Evolutionary conservation across 1,140 invertebrate genomes (phyloP).

Genomic region (Telenomus remus): DNA sequence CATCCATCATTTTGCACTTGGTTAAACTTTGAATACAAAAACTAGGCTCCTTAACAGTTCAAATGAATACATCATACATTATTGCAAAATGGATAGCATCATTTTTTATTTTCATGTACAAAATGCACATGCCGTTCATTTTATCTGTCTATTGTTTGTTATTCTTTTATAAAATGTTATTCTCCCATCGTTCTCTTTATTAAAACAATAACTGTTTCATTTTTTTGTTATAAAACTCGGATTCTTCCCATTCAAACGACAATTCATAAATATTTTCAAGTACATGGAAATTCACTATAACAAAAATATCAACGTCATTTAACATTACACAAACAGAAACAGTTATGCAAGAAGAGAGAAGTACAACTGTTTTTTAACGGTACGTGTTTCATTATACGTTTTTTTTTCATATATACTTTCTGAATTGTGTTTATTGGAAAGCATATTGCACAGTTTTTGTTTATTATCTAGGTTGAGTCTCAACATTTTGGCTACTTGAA

Average conservation of each 20-base stretch:
- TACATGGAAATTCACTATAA: slow-evolving; percentile 29
- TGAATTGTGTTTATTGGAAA: slow-evolving; percentile 9
- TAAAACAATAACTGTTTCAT: slow-evolving; percentile 11
- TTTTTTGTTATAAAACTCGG: slow-evolving; percentile 17
- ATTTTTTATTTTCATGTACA: slow-evolving; percentile 38
- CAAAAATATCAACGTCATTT: slow-evolving; percentile 31
- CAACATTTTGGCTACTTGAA: slow-evolving; percentile 11
- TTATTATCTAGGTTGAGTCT: slow-evolving; percentile 4
- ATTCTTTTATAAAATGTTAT: slow-evolving; percentile 32
- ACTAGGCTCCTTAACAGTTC: slow-evolving; percentile 52
- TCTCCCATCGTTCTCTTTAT: slow-evolving; percentile 9
- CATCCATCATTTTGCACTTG: slow-evolving; percentile 40
- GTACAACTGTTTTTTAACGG: slow-evolving; percentile 12
- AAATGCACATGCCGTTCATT: slow-evolving; percentile 26
- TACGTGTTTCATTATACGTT: slow-evolving; percentile 14
- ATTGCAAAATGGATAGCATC: slow-evolving; percentile 33
- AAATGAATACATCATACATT: slow-evolving; percentile 41
- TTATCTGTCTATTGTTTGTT: slow-evolving; percentile 14
- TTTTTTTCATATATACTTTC: slow-evolving; percentile 20
- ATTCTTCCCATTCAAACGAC: slow-evolving; percentile 34
- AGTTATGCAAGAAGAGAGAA: slow-evolving; percentile 47
- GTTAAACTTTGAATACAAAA: slow-evolving; percentile 55
- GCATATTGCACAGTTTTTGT: slow-evolving; percentile 11
- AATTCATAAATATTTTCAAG: slow-evolving; percentile 41
- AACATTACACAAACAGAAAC: slow-evolving; percentile 27